phyloP scores from a whole-genome alignment of 2,888 invertebrate genomes.

The Plutella xylostella region DNA sequence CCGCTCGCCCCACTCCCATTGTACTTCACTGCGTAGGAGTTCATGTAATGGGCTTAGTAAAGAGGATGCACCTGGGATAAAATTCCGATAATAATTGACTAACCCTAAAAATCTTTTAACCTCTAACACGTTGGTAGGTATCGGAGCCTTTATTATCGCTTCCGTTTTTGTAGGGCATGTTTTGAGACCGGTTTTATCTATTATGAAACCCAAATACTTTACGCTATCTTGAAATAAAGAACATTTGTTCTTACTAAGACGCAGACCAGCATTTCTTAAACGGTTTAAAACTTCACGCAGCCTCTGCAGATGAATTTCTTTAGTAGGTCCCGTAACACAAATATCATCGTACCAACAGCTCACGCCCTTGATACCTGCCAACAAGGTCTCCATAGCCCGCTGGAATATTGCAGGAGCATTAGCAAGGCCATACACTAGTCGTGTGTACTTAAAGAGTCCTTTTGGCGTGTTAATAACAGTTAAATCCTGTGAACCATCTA shows the following conservation, averaged over 20 bases:
- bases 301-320: background rate
- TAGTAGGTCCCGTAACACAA: constrained; percentile 4
- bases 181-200: constrained; percentile 5
- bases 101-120: constrained; percentile 10
- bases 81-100: constrained; percentile 12
- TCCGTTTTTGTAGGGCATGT: constrained; percentile 4
- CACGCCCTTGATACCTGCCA: background rate
- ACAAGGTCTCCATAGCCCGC: background rate
- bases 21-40: constrained; percentile 3
- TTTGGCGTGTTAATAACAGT: constrained; percentile 18
- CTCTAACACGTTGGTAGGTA: background rate
- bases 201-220: constrained; percentile 8
- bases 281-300: constrained; percentile 2
- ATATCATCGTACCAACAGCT: too few species aligned
- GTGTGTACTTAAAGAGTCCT: too few species aligned
- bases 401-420: too few species aligned
- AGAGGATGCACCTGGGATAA: constrained; percentile 12
- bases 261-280: constrained; percentile 6
- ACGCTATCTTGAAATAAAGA: constrained; percentile 6
- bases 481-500: constrained; percentile 13
- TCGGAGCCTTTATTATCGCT: constrained; percentile 7
- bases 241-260: constrained; percentile 8
- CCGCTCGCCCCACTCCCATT: constrained; percentile 9
- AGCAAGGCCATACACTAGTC: too few species aligned
- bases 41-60: constrained; percentile 10